A percentile compares a stretch with the other conserved stretches of the same genome.
Evolutionary conservation across 2,888 invertebrate species (phyloP).

Genomic region (Fragum whitleyi): DNA sequence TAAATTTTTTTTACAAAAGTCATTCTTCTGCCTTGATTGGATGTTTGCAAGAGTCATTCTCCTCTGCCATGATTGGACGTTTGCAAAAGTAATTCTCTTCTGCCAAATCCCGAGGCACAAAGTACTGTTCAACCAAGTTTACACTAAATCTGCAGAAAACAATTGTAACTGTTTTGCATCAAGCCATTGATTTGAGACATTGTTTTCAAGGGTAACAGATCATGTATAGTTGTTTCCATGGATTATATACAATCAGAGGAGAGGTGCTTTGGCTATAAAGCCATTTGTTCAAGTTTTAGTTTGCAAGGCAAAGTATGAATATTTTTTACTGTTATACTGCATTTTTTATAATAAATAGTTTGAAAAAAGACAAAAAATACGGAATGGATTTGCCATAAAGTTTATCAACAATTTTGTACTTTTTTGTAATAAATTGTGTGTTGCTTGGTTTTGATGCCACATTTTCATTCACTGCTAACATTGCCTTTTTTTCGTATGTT

Average conservation of each 20-base stretch:
- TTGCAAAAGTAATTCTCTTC: too few relatives aligned
- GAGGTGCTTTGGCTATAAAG: slow-evolving; percentile 64
- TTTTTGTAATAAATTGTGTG: slow-evolving; percentile 1
- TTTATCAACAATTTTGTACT: slow-evolving; percentile 18
- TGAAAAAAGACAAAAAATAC: slow-evolving; percentile 24
- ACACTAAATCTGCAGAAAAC: too few relatives aligned
- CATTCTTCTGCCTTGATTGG: too few relatives aligned
- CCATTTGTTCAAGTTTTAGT: slow-evolving; percentile 64
- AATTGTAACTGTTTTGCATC: too few relatives aligned
- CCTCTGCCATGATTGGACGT: too few relatives aligned
- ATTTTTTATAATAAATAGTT: slow-evolving; percentile 44
- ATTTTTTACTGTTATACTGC: slow-evolving; percentile 63
- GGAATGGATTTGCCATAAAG: slow-evolving; percentile 19
- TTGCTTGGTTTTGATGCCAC: slow-evolving; percentile 25
- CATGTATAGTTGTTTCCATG: slow-evolving; percentile 35
- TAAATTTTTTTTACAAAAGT: too few relatives aligned
- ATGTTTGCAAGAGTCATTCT: too few relatives aligned
- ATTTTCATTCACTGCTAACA: slow-evolving; percentile 25
- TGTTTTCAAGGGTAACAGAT: not conserved
- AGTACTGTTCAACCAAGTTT: too few relatives aligned
- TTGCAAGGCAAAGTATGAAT: slow-evolving; percentile 58
- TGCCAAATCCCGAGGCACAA: too few relatives aligned
- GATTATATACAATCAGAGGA: slow-evolving; percentile 55
- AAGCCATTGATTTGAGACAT: too few relatives aligned
- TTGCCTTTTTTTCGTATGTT: slow-evolving; percentile 11